Evolutionary conservation across 2,888 invertebrate genomes (phyloP), one percentile per base, ranked within the genome.

Genomic region (Scaptomyza parva): DNA sequence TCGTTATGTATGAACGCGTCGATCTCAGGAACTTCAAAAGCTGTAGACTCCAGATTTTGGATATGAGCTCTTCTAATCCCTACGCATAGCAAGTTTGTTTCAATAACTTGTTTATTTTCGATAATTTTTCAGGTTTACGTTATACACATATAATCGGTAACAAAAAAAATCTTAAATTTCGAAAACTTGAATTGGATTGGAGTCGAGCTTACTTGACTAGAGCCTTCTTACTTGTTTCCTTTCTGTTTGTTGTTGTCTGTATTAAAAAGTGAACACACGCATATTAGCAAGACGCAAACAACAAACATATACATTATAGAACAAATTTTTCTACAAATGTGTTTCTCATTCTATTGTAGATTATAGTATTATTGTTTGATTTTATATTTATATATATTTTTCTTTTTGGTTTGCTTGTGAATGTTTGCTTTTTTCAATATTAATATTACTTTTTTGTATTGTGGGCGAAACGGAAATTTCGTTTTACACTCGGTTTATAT

Each of bases 381-480:
- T 64, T 40, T 65, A 28, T 53, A 40, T 57, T 35, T 72, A 61
- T 64, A 37, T 65, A 28, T 53, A 40, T 57, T 35, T 72, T 60
- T 2, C 8, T 28, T 35, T 53, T 43, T 18, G 18, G 30, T 73
- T 60, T 40, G 53, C 43, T 47, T 30, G 30, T 20, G 30, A 33
- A n/a, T 45, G 40, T 47, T 41, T 48, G 18, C 33, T 61, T 51
- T 55, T 37, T 26, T 47, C 33, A 39, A 48, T 37, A 17, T 59
- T 68, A 44, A 51, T 48, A 28, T 37, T 39, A 54, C 48, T 70
- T 70, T 65, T 60, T 66, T 50, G 59, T 64, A 59, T 60, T 75
- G 71, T 70, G 67, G 55, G 61, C 79, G 62, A 69, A 82, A 57
- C 86, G 76, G 76, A 81, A 85, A 81, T 78, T 87, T 78, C 67